Evolutionary conservation across 35 echinoderm and acorn worm species (phyloP), one percentile per base, ranked within the genome.

Genomic region (Chiridota heheva): DNA sequence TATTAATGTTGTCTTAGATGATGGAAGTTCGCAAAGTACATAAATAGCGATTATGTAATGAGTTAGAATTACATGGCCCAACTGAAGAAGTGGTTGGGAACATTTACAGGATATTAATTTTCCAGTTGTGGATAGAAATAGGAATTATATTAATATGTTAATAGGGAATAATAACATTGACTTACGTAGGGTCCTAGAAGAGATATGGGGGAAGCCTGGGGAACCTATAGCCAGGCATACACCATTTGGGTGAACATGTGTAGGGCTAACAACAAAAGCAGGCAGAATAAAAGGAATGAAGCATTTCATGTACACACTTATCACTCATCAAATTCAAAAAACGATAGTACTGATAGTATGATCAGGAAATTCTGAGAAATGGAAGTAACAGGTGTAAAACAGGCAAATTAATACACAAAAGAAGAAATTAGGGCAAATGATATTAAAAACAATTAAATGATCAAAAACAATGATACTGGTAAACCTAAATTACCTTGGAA

Each of bases 1-100:
- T 7, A 59, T 68, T 24, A 82, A 82, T 69, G 79, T 55, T 16
- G 13, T 82, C 15, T 69, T 69, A 67, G 63, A 82, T 82, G 79
- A 82, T 82, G 79, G 61, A 34, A 82, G 79, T 68, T 49, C 77
- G 7, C 36, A 66, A 65, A 81, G 1, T 64, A 81, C 77, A 81
- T 81, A 39, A 81, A 65, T 68, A 69, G 25, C 18, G 61, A 82
- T 46, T 82, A 34, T 46, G 40, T 69, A 55, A 55, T 67, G 79
- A 82, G 36, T 69, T 82, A 58, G 33, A 39, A 71, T 36, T 83
- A 53, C 5, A 28, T 53, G 81, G 63, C 7, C 64, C 42, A 37
- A 83, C 30, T 56, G 64, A 83, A 40, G 63, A 69, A 32, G 48
- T 83, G 71, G 20, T 33, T 83, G 81, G 63, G 48, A 62, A 22